These are phyloP conservation scores for Troides helena DNA, from an alignment of 2,888 invertebrate genomes.

Conservation along the genomic window DNA sequence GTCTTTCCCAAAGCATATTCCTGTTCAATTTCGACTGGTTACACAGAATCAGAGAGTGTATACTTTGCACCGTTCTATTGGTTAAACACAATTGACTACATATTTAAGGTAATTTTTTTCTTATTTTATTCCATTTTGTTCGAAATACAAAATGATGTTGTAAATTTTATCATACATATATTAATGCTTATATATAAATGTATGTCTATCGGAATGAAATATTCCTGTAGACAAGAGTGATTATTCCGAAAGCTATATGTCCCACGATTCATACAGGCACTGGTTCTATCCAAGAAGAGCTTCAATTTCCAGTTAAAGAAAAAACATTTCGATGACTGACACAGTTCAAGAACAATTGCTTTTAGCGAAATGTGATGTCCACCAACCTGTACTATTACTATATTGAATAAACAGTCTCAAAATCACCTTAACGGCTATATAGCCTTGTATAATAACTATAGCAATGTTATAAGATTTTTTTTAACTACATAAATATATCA, in stretches of 20 bases:
- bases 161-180: neutral
- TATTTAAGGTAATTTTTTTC: constrained; percentile 81
- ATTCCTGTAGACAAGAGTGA: too few relatives aligned
- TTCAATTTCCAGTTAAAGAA: too few relatives aligned
- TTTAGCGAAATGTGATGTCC: neutral
- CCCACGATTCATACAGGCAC: too few relatives aligned
- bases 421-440: too few relatives aligned
- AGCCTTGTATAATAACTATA: neutral
- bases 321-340: neutral
- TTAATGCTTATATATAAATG: too few relatives aligned
- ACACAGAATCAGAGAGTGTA: constrained; percentile 93
- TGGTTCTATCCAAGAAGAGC: too few relatives aligned
- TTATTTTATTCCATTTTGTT: too few relatives aligned
- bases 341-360: neutral
- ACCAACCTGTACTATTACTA: neutral
- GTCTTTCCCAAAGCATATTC: constrained; percentile 94
- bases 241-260: too few relatives aligned
- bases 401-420: too few relatives aligned
- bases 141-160: neutral
- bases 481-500: constrained; percentile 1
- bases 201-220: too few relatives aligned
- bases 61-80: constrained; percentile 92
- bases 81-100: constrained; percentile 85
- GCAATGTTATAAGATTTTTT: neutral
- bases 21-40: constrained; percentile 92